Conservation (phyloP, 2,113 vertebrate species). For the Stigmatopora argus region DNA sequence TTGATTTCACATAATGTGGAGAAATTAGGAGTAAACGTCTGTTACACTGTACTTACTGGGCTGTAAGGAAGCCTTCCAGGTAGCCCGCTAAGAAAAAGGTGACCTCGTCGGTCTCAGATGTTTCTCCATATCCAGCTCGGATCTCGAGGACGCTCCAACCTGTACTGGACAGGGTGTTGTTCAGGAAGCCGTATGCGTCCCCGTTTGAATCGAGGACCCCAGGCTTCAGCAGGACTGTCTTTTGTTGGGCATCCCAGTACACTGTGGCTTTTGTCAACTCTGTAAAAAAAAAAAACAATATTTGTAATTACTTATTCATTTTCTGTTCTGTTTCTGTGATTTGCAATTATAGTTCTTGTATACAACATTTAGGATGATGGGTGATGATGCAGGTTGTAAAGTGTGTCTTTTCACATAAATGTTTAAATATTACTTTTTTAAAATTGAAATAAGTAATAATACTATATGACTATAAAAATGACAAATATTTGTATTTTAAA, state of each 20-base stretch:
- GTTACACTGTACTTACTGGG: slow-evolving; percentile 70
- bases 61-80: slow-evolving; percentile 86
- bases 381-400: too few species aligned
- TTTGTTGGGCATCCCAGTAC: slow-evolving; percentile 75
- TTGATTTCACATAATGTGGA: not conserved
- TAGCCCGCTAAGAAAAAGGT: slow-evolving; percentile 83
- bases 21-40: not conserved
- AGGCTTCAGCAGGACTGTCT: slow-evolving; percentile 69
- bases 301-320: too few species aligned
- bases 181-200: slow-evolving; percentile 83
- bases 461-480: too few species aligned
- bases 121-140: slow-evolving; percentile 77
- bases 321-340: too few species aligned
- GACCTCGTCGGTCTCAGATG: slow-evolving; percentile 68
- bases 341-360: too few species aligned
- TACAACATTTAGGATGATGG: too few species aligned
- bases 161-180: slow-evolving; percentile 71
- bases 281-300: slow-evolving; percentile 9
- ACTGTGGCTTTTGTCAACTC: slow-evolving; percentile 70
- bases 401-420: too few species aligned
- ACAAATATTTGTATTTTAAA: too few species aligned
- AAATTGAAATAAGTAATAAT: too few species aligned
- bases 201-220: slow-evolving; percentile 72
- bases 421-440: too few species aligned
- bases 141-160: slow-evolving; percentile 88